A percentile compares a stretch with the other conserved stretches of the same genome.
These are phyloP conservation scores for Timandra comae DNA, from an alignment of 2,888 invertebrate species.

Conservation along the genomic window DNA sequence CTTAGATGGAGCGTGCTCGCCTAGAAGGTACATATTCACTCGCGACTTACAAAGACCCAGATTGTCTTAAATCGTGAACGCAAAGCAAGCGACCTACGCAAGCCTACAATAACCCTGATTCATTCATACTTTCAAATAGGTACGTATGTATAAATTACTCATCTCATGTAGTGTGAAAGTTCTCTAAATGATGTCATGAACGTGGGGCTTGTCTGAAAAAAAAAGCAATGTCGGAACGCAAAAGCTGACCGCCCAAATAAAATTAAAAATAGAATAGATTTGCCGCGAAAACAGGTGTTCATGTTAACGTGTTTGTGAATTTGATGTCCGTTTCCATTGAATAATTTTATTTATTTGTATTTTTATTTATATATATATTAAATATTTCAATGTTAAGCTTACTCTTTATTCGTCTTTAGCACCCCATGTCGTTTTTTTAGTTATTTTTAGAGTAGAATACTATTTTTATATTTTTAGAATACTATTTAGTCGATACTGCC, in stretches of 20 bases:
- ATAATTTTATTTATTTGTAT: constrained; percentile 13
- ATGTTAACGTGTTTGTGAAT: constrained; percentile 5
- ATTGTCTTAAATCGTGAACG: too few relatives aligned
- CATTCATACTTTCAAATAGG: too few relatives aligned
- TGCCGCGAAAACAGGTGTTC: constrained; percentile 53
- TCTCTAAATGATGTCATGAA: constrained; percentile 29
- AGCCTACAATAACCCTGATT: constrained; percentile 8
- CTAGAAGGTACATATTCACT: too few relatives aligned
- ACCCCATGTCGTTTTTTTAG: too few relatives aligned
- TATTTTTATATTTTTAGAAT: too few relatives aligned
- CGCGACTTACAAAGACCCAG: too few relatives aligned
- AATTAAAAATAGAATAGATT: constrained; percentile 42
- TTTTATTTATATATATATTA: too few relatives aligned
- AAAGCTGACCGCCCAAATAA: constrained; percentile 21
- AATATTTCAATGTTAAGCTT: constrained; percentile 20
- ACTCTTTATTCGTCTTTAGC: too few relatives aligned
- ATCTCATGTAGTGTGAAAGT: constrained; percentile 34
- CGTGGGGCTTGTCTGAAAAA: constrained; percentile 32
- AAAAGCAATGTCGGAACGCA: constrained; percentile 41
- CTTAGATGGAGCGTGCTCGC: too few relatives aligned
- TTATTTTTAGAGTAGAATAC: too few relatives aligned
- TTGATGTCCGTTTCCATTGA: constrained; percentile 29
- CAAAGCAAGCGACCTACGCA: constrained; percentile 11
- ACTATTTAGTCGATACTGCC: too few relatives aligned
- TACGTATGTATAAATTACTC: too few relatives aligned